Evolutionary conservation across 2,888 invertebrate species (phyloP), one percentile per base, ranked within the genome.

Genomic region (Molanna angustata): DNA sequence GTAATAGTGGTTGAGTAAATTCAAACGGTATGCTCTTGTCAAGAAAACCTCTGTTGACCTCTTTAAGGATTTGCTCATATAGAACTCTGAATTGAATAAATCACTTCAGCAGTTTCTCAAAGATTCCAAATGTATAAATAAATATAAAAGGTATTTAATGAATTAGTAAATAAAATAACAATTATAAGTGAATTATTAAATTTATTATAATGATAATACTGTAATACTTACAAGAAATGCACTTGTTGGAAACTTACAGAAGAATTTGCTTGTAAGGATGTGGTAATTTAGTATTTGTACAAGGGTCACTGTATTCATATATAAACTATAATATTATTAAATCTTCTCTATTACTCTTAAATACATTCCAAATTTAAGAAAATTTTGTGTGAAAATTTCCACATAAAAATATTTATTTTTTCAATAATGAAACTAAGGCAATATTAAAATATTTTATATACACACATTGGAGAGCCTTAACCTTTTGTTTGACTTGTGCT

Each of bases 171-270:
- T n/a, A n/a, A n/a, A 27, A 47, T 21, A 47, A 21, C 35, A 21
- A n/a, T 6, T 4, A 32, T 52, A 27, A 48, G 45, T 48, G 52
- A 48, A 52, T 52, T 53, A 53, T 53, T 55, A 37, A 35, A 39
- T 76, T 77, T 76, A 76, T 73, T 76, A 76, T 81, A 84, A 84
- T 83, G 73, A 84, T 87, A 87, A 87, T 87, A 87, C 87, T 87
- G 87, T 87, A 87, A 86, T 86, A 87, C 85, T 86, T 86, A 86
- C 85, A 86, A 86, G 88, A 88, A 88, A 88, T 88, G 88, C 88
- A 88, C 88, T 85, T 85, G 80, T 82, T 83, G 82, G 86, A 87
- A 87, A 87, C 86, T 86, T 86, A 86, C 86, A 88, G 87, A 88
- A 88, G 87, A 87, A 86, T 80, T 78, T 61, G 52, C 76, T 77